Evolutionary conservation across 2,113 vertebrate genomes (phyloP).

Genomic region (Mastomys coucha): DNA sequence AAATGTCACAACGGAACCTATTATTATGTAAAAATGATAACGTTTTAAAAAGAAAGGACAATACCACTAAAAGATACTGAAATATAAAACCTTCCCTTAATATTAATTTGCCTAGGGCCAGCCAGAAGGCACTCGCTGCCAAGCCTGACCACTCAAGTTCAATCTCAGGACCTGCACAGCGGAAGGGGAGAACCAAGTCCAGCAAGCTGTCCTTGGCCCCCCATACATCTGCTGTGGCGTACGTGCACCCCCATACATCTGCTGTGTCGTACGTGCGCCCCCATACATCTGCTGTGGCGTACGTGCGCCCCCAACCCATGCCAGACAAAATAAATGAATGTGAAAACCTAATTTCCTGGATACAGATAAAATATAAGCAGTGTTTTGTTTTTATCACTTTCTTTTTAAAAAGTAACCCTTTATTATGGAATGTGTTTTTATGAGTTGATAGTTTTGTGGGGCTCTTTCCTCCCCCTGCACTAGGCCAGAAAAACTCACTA

Average conservation of each 20-base stretch:
- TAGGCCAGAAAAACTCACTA: neutral
- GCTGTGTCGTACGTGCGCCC: fast-evolving
- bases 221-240: neutral
- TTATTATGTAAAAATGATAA: neutral
- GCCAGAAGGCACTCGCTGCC: neutral
- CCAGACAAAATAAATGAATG: neutral
- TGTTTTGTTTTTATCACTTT: neutral
- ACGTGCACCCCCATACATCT: too few species aligned
- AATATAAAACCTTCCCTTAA: neutral
- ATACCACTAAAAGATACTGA: neutral
- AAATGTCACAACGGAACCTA: neutral
- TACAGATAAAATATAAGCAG: neutral
- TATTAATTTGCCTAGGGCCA: neutral
- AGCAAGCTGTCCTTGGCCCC: neutral
- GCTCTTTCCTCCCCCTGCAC: neutral
- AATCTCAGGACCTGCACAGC: too few species aligned
- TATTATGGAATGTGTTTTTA: neutral
- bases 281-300: neutral
- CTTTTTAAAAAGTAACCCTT: neutral
- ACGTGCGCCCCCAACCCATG: fast-evolving
- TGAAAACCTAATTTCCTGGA: neutral
- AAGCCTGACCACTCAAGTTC: too few species aligned
- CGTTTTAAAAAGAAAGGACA: neutral
- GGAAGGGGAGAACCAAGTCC: too few species aligned
- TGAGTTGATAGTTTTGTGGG: neutral